Base-by-base conservation (phyloP, 2,113 vertebrate genomes). In the Chelonoidis abingdonii region DNA sequence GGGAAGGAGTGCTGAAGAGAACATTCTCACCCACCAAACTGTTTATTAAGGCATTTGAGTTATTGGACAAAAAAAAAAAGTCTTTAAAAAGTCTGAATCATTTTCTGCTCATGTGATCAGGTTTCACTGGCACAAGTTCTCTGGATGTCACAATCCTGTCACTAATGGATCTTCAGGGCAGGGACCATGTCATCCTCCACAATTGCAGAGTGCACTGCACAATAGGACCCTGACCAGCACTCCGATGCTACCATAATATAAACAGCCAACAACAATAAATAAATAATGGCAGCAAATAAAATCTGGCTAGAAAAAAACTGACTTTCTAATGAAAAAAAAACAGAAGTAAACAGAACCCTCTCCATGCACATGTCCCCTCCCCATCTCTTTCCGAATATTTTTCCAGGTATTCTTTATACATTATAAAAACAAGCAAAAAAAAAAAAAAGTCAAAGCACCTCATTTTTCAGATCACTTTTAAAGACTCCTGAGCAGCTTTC, bases 211-310 rank as follows among this genome's bases (percentile, higher is more conserved):
- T 31, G 35, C 27, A 25, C 69, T 88, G 90, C 89, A 89, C 10
- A 1, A 69, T 19, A 69, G 62, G 62, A 54, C 82, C 86, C 29
- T 10, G 75, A 31, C 56, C 65, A 89, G 93, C 93, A 65, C 80
- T 4, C 0, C 27, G 0, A 53, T 85, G 41, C 50, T 81, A 8
- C 87, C 0, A 0, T 54, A 80, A 17, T 0, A 52, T n/a, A 59
- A 72, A 27, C 9, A 50, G 52, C 9, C 29, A 10, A 10, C 52
- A 27, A 65, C 4, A 31, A 50, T 88, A n/a, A 75, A 47, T 31
- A 35, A 59, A 80, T 2, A 0, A 21, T 21, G 83, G 80, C 87
- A 88, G 62, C 4, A 54, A 62, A 94, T 65, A 92, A 95, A 97
- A 94, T 65, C 50, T 65, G 83, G 83, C 81, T 89, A 96, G 92